Base-by-base conservation (phyloP, 2,113 vertebrate genomes). In the Epinephelus cyanopodus region DNA sequence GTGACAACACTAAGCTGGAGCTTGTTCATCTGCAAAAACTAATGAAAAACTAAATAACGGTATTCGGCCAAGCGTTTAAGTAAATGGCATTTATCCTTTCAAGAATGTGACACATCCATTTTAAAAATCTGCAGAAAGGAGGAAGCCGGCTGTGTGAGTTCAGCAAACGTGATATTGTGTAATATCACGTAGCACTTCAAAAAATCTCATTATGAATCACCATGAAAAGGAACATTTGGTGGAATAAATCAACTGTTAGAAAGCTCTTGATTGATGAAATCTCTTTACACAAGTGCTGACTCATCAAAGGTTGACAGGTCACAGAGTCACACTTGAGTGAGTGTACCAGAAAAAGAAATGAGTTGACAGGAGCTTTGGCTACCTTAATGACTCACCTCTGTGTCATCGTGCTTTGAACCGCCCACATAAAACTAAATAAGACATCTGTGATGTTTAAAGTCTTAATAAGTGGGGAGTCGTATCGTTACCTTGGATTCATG, bases 231-330 rank as follows among this genome's bases (percentile, higher is more conserved):
- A 17, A 4, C 13, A 27, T 29, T 18, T 9, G 4, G 11, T 45
- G 23, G 8, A 60, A 45, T 14, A 18, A 60, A 23, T 39, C 3
- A 23, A 17, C 1, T 45, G 15, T 61, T 10, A 14, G 17, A 73
- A 75, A 64, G 25, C 25, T 4, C 37, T 47, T 69, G 74, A 64
- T 29, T 63, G 47, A 74, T 29, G 3, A 19, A 68, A 70, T 45
- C 27, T 2, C 1, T 45, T 21, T 6, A 29, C 77, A 61, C 45
- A 45, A 56, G 63, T 19, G 15, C 37, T 70, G 70, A 60, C 18
- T 19, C n/a, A 21, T 42, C 21, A 56, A n/a, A 27, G 33, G 42
- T n/a, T 45, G 45, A 45, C 33, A 11, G 37, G 27, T 48, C 4
- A 45, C 12, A 48, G 53, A 45, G 56, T 66, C 69, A 66, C 7